Evolutionary conservation across 2,113 vertebrate genomes (phyloP), one percentile per base, ranked within the genome.

Genomic region (Chamaetylas fuelleborni): DNA sequence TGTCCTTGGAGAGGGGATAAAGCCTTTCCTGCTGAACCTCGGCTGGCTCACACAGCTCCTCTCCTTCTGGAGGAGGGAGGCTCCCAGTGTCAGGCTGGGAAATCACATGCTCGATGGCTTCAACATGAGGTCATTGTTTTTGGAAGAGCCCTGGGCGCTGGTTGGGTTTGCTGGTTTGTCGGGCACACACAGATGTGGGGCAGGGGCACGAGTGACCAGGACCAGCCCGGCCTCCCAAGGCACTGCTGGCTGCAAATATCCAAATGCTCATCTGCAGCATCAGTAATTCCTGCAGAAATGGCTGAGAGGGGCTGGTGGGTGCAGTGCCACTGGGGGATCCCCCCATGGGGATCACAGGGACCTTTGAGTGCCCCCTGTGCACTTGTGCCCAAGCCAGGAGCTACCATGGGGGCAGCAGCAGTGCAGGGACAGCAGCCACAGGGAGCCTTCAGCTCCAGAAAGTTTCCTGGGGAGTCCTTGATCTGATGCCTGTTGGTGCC

Each of bases 91-190:
- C 23, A 4, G 65, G 73, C 58, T 73, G 74, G 84, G 95, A 95
- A 97, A 88, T 88, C 94, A 95, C 87, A 86, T 90, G 94, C 79
- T 80, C 42, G 10, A 79, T 38, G 67, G 81, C 93, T 95, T 54
- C 51, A 5, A 24, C 58, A n/a, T 91, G 95, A 91, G 56, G 71
- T 90, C 11, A 95, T 50, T 81, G 94, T 64, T 91, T 85, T 36
- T 69, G 76, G 85, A 84, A 56, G 80, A 91, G 88, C 33, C 64
- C 80, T 66, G 92, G 48, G 56, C 0, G 0, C 76, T 70, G 77
- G 2, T 45, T 88, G 80, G 89, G 28, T 81, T 69, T 61, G 54
- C 40, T 66, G 61, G 15, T 74, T 94, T 65, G 53, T 16, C 77
- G 64, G 61, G 43, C 70, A 17, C 60, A 29, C n/a, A 11, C 1